Evolutionary conservation across 1,140 invertebrate species (phyloP).

Genomic region (Achatina immaculata): DNA sequence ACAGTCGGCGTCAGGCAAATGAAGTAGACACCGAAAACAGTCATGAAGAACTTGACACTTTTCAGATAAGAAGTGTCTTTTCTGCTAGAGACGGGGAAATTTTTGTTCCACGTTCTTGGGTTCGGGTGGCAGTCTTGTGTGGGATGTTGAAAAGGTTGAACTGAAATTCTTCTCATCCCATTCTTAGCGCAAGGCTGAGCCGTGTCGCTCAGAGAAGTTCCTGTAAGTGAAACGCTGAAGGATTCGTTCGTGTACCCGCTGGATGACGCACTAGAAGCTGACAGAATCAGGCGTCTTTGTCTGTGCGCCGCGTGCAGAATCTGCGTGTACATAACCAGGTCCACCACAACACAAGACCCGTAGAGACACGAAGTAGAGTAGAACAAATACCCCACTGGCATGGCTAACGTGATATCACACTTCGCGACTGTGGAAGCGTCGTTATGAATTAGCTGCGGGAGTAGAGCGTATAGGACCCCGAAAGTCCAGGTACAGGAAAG

Average conservation of each 20-base stretch:
- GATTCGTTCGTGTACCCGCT: not conserved
- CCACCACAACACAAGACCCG: not conserved
- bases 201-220: not conserved
- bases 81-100: too few relatives aligned
- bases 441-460: not conserved
- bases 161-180: too few relatives aligned
- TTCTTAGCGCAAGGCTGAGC: too few relatives aligned
- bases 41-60: constrained; percentile 31
- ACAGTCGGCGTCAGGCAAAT: constrained; percentile 25
- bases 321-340: not conserved
- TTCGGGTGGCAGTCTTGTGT: too few relatives aligned
- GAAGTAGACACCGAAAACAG: constrained; percentile 31
- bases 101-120: too few relatives aligned
- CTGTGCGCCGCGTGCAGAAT: not conserved
- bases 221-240: not conserved
- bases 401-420: not conserved
- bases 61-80: constrained; percentile 14
- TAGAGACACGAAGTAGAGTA: not conserved
- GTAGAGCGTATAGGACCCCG: not conserved
- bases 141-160: too few relatives aligned
- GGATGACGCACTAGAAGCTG: not conserved
- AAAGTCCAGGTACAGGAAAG: not conserved
- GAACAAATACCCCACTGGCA: not conserved
- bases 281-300: not conserved
- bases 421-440: not conserved